Percentiles rank a stretch among this genome's conserved stretches.
Conservation (phyloP, 2,888 invertebrate genomes). For the Archips crataeganus region DNA sequence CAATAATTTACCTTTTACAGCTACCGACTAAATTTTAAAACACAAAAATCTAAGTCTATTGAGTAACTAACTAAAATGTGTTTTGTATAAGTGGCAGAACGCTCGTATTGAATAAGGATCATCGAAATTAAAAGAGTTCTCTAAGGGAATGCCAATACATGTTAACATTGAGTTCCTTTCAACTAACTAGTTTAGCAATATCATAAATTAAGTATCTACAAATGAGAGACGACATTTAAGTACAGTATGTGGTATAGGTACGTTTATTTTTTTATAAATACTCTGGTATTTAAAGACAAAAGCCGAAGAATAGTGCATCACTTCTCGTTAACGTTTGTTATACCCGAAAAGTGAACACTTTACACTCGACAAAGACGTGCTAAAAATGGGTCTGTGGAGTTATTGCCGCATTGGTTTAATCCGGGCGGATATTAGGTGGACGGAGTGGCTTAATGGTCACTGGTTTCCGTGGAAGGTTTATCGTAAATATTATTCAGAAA, state of each 20-base stretch:
- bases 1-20: too few relatives aligned
- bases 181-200: too few relatives aligned
- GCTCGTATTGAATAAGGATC: too few relatives aligned
- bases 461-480: slow-evolving; percentile 74
- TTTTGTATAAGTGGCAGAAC: too few relatives aligned
- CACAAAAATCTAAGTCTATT: too few relatives aligned
- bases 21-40: too few relatives aligned
- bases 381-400: slow-evolving; percentile 57
- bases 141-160: too few relatives aligned
- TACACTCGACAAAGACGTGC: slow-evolving; percentile 62
- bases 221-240: too few relatives aligned
- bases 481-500: slow-evolving; percentile 83
- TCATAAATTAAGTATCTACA: too few relatives aligned
- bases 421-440: slow-evolving; percentile 62
- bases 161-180: too few relatives aligned
- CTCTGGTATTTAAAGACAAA: background rate
- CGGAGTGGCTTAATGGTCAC: slow-evolving; percentile 69
- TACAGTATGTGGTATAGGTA: background rate
- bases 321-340: slow-evolving; percentile 70
- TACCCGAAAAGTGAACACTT: slow-evolving; percentile 43
- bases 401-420: slow-evolving; percentile 66
- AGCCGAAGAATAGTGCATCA: background rate
- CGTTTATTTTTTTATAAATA: background rate
- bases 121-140: too few relatives aligned
- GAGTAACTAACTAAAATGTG: too few relatives aligned